Evolutionary conservation across 1,140 invertebrate species (phyloP), one percentile per base, ranked within the genome.

Genomic region (Plectus sambesii): DNA sequence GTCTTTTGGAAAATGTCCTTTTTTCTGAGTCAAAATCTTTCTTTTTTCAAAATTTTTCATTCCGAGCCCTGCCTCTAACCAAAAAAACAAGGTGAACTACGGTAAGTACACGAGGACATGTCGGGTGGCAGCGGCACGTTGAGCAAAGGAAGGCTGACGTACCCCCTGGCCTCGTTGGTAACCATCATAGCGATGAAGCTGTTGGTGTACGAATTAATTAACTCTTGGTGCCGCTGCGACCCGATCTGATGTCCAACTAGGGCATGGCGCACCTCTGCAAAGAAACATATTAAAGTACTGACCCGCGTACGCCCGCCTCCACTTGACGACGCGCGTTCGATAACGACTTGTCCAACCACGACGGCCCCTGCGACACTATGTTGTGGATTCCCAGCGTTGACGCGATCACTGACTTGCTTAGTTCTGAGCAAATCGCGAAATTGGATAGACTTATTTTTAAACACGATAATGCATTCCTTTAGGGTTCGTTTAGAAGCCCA

Each of bases 161-260:
- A 87, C 85, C 87, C 88, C 70, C 92, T 88, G 47, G 79, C 78
- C 52, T 63, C 45, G 29, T 78, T 70, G 29, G 78, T 75, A 3
- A 80, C 74, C 39, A 90, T 69, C 4, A 74, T 49, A n/a, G 69
- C 76, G 27, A 78, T 72, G 12, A 84, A 77, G 72, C 92, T 93
- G 39, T 82, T 78, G 53, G 82, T 75, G 9, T 88, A 79, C 41
- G 77, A 70, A 60, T 80, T 75, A 64, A 81, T 75, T 60, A 81
- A 84, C 44, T 81, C 79, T 2, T 76, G 69, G 67, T 87, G 82
- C 51, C 84, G 73, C 44, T 80, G 81, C 0, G 84, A 85, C 2
- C 89, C 90, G 56, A 81, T 78, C 74, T 96, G 90, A 57, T 79
- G 74, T 63, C 82, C 79, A 8, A 94, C 61, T 26, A 94, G 69